These are phyloP conservation scores for Amphiura filiformis DNA, from an alignment of 35 echinoderm and acorn worm species.

Conservation along the genomic window DNA sequence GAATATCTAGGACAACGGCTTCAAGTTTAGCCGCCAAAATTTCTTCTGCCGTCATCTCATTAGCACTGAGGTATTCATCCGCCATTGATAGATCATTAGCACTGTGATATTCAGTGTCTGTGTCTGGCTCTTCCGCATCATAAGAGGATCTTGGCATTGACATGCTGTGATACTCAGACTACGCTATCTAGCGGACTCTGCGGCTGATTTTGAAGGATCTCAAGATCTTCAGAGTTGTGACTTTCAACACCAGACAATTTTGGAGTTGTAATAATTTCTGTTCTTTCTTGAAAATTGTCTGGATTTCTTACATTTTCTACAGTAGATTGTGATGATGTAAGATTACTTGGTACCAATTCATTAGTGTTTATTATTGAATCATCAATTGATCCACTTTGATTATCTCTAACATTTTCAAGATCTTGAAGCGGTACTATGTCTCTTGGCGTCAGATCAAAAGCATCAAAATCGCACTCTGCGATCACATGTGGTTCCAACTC, in stretches of 20 bases:
- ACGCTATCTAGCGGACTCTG: neutral
- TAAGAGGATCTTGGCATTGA: neutral
- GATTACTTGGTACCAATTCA: neutral
- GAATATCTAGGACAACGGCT: neutral
- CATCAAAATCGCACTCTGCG: no score
- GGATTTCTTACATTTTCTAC: neutral
- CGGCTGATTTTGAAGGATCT: neutral
- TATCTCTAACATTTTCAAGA: neutral
- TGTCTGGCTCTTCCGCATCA: neutral
- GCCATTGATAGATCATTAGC: constrained; percentile 1
- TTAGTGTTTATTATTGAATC: neutral
- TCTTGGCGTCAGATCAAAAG: no score
- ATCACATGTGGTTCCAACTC: no score
- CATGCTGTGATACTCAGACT: neutral
- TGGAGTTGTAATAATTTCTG: neutral
- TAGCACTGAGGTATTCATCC: neutral
- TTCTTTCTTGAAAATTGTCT: neutral
- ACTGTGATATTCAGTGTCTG: neutral
- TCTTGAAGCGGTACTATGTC: no score
- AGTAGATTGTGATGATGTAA: neutral
- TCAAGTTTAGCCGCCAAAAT: neutral
- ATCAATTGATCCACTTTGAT: neutral
- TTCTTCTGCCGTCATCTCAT: neutral
- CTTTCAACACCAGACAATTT: neutral
- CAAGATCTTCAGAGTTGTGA: neutral